Evolutionary conservation across 1,140 invertebrate species (phyloP).

Genomic region (Carcinoscorpius rotundicauda): DNA sequence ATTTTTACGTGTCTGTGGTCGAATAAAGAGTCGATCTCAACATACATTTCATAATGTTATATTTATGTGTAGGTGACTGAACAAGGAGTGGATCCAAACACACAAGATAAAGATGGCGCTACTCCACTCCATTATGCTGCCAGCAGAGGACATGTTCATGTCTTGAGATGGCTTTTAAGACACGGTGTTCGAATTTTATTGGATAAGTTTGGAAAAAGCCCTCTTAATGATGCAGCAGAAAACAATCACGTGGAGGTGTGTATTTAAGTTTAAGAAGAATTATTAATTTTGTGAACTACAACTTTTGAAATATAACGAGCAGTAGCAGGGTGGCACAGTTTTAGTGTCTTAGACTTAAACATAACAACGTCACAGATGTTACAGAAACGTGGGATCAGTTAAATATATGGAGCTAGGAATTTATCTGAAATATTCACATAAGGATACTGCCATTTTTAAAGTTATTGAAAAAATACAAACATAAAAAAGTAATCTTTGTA

Average conservation of each 20-base stretch:
- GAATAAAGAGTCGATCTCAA: background rate
- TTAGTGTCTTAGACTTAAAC: too few species aligned
- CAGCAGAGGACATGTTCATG: constrained; percentile 61
- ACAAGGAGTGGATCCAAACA: constrained; percentile 64
- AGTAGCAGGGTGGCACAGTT: too few species aligned
- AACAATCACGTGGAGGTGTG: constrained; percentile 74
- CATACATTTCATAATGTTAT: background rate
- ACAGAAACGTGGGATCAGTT: too few species aligned
- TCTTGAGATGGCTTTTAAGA: constrained; percentile 66
- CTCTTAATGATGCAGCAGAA: constrained; percentile 76
- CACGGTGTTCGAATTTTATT: constrained; percentile 59
- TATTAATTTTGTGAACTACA: background rate
- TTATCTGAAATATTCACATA: too few species aligned
- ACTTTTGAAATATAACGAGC: background rate
- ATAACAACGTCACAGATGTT: too few species aligned
- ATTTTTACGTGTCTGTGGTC: background rate
- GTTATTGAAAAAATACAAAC: too few species aligned
- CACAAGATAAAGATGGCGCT: constrained; percentile 67
- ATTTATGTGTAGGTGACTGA: constrained; percentile 52
- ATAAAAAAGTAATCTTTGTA: too few species aligned
- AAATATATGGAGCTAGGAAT: too few species aligned
- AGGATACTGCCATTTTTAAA: too few species aligned
- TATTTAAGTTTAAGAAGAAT: constrained; percentile 4
- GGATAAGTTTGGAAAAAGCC: constrained; percentile 73
- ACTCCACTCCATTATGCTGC: constrained; percentile 55